phyloP scores from a whole-genome alignment of 2,797 vertebrate genomes.

The Myioborus melanocephalus region DNA sequence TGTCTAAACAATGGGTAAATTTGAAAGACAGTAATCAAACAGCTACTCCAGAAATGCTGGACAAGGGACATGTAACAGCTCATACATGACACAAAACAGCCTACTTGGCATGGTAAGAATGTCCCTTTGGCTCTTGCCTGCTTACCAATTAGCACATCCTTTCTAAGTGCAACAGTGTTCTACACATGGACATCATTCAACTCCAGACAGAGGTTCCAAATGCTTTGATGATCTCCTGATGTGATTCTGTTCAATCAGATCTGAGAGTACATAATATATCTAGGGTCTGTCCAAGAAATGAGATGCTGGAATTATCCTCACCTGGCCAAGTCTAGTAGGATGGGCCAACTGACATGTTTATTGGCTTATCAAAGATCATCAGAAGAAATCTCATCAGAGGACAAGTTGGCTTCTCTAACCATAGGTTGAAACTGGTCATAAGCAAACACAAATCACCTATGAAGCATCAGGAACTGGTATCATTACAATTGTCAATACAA shows the following conservation, averaged over 20 bases:
- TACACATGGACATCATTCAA: neutral
- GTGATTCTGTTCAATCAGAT: neutral
- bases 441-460: neutral
- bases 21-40: neutral
- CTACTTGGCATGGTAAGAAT: neutral
- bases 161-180: neutral
- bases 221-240: neutral
- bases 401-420: neutral
- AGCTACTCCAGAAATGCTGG: neutral
- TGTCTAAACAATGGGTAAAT: neutral
- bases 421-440: neutral
- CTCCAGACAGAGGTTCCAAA: neutral
- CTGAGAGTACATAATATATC: neutral
- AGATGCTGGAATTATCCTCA: neutral
- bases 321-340: neutral
- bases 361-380: neutral
- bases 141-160: neutral
- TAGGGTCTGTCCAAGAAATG: neutral
- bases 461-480: neutral
- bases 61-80: neutral
- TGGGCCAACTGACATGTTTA: neutral
- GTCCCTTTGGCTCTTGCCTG: neutral
- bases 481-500: neutral
- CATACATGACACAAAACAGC: neutral
- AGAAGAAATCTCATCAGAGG: neutral